Conservation (phyloP, 2,113 vertebrate genomes). For the Saimiri boliviensis region DNA sequence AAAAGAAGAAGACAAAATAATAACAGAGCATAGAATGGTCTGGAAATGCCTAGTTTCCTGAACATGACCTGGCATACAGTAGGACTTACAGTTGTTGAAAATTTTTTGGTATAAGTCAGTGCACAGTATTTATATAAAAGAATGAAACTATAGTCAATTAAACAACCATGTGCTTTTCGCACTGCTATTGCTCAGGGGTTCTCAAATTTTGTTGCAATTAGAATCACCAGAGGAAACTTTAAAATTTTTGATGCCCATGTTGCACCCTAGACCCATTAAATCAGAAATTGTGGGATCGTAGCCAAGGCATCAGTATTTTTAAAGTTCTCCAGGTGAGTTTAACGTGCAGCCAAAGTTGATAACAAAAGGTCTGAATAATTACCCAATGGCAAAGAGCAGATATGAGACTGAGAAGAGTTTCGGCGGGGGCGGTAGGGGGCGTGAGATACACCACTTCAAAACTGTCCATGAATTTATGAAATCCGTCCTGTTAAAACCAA, state of each 20-base stretch:
- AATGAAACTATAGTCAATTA: neutral
- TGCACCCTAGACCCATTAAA: neutral
- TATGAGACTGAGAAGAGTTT: neutral
- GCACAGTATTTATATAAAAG: neutral
- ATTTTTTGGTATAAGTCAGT: neutral
- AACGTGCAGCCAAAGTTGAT: neutral
- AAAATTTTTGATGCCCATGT: neutral
- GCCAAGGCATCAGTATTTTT: neutral
- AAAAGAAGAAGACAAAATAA: neutral
- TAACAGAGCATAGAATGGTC: neutral
- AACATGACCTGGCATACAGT: neutral
- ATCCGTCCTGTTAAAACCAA: conserved; percentile 10
- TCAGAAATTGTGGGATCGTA: neutral
- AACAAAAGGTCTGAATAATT: neutral
- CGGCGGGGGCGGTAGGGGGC: neutral
- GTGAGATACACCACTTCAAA: conserved; percentile 43
- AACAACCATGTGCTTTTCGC: neutral
- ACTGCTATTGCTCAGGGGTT: neutral
- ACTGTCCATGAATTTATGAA: neutral
- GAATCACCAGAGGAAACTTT: neutral
- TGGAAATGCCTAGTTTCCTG: neutral
- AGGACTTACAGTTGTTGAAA: neutral
- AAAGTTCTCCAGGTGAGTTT: neutral
- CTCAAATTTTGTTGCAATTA: neutral
- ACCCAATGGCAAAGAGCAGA: neutral